Evolutionary conservation across 2,113 vertebrate species (phyloP).

Genomic region (Trinectes maculatus): DNA sequence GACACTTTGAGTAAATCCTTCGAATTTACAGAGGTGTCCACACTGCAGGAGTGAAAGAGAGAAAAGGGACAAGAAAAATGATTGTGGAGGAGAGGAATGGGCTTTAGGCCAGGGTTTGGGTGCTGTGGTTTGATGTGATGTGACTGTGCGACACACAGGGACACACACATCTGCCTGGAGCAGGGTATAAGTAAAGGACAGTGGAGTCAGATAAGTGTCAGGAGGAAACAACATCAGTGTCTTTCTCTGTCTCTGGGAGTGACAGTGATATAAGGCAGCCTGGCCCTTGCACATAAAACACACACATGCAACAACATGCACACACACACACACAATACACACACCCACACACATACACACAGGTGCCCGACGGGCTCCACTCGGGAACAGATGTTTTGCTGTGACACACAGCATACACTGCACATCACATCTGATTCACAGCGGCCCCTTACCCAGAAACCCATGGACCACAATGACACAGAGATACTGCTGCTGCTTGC

Average conservation of each 20-base stretch:
- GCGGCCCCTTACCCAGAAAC: slow-evolving; percentile 45
- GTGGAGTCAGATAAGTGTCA: slow-evolving; percentile 80
- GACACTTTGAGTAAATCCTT: background rate
- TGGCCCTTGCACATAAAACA: slow-evolving; percentile 37
- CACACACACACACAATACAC: slow-evolving; percentile 30
- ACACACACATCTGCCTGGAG: slow-evolving; percentile 60
- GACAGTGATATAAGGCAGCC: slow-evolving; percentile 78
- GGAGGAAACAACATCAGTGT: slow-evolving; percentile 76
- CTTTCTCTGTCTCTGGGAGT: slow-evolving; percentile 73
- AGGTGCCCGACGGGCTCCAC: slow-evolving; percentile 66
- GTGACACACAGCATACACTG: slow-evolving; percentile 73
- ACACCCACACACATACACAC: slow-evolving; percentile 35
- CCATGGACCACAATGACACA: slow-evolving; percentile 57
- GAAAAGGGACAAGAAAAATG: slow-evolving; percentile 30
- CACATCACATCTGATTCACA: slow-evolving; percentile 70
- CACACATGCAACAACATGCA: slow-evolving; percentile 18
- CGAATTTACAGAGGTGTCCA: slow-evolving; percentile 6
- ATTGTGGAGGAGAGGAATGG: slow-evolving; percentile 47
- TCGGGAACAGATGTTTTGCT: slow-evolving; percentile 62
- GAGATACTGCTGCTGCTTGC: slow-evolving; percentile 19
- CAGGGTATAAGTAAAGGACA: slow-evolving; percentile 73
- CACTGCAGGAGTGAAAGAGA: slow-evolving; percentile 7
- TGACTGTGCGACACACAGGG: slow-evolving; percentile 66
- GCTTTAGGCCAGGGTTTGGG: slow-evolving; percentile 71
- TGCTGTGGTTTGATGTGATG: slow-evolving; percentile 75